Evolutionary conservation across 2,888 invertebrate species (phyloP).

Genomic region (Aphodius granarius): DNA sequence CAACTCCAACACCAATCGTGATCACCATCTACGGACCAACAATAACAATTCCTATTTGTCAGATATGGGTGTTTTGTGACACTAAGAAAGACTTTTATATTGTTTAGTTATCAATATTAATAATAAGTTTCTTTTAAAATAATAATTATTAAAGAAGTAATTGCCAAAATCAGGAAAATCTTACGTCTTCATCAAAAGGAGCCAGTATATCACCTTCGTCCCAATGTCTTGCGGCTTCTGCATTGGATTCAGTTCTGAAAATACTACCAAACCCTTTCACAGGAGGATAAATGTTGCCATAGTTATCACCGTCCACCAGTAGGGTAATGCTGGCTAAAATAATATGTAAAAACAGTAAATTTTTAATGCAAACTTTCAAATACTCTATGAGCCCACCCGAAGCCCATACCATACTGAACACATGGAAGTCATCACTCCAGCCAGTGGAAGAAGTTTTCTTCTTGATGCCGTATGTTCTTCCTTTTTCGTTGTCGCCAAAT

Average conservation of each 20-base stretch:
- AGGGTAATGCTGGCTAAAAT: constrained; percentile 57
- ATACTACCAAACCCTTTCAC: constrained; percentile 45
- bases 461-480: constrained; percentile 43
- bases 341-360: not conserved
- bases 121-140: no score
- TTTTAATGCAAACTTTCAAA: not conserved
- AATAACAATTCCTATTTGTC: constrained; percentile 19
- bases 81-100: no score
- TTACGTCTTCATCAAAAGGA: constrained; percentile 75
- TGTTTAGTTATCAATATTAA: no score
- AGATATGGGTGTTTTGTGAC: no score
- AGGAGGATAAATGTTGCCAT: constrained; percentile 53
- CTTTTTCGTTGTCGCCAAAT: constrained; percentile 41
- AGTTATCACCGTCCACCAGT: constrained; percentile 57
- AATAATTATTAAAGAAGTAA: no score
- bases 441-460: constrained; percentile 26
- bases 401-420: constrained; percentile 61
- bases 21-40: constrained; percentile 67
- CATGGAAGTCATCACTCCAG: constrained; percentile 61
- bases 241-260: constrained; percentile 32
- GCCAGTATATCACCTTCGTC: constrained; percentile 61
- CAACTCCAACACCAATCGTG: constrained; percentile 75
- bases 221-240: constrained; percentile 60
- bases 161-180: not conserved
- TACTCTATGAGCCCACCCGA: constrained; percentile 45